Evolutionary conservation across 2,113 vertebrate genomes (phyloP).

Genomic region (Vombatus ursinus): DNA sequence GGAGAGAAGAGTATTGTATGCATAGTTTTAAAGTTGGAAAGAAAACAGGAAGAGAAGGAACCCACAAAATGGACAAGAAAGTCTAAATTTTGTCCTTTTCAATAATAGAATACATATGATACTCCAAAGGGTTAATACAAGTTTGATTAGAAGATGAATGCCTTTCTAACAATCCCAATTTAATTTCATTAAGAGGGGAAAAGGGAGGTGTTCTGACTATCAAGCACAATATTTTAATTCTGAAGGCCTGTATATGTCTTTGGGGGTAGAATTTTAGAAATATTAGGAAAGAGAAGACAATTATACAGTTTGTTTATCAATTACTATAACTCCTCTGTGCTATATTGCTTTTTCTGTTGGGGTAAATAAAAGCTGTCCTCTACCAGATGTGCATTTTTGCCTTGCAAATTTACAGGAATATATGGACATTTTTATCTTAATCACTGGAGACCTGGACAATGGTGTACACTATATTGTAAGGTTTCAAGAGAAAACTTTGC

Average conservation of each 20-base stretch:
- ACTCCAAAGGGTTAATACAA: background rate
- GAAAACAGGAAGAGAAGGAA: too few relatives aligned
- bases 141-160: background rate
- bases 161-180: background rate
- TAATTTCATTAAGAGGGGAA: background rate
- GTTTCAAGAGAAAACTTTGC: background rate
- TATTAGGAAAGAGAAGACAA: background rate
- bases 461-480: too few relatives aligned
- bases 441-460: too few relatives aligned
- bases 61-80: too few relatives aligned
- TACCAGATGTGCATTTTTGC: background rate
- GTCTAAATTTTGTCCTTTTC: background rate
- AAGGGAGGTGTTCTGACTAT: background rate
- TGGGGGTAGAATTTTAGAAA: background rate
- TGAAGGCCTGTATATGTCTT: background rate
- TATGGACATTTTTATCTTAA: too few relatives aligned
- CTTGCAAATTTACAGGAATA: too few relatives aligned
- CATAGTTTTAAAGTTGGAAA: too few relatives aligned
- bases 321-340: background rate
- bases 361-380: background rate
- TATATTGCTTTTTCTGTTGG: background rate
- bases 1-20: too few relatives aligned
- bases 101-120: background rate
- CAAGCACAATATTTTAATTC: background rate
- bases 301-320: background rate